Evolutionary conservation across 1,140 invertebrate genomes (phyloP), one percentile per base, ranked within the genome.

Genomic region (Diploscapter pachys): DNA sequence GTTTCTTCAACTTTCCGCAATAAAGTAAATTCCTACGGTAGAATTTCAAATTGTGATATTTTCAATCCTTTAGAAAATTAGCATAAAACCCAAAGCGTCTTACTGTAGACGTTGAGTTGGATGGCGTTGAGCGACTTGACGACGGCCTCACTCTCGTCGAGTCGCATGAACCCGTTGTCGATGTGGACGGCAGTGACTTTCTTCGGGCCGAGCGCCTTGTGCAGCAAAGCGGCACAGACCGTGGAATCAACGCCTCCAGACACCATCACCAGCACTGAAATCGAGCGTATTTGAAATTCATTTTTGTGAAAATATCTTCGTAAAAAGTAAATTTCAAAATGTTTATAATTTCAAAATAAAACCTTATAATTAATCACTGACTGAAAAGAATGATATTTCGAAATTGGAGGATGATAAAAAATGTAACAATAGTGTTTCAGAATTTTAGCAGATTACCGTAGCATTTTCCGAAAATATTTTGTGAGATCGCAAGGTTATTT

Each of bases 131-230:
- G 89, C 76, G 92, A 93, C 83, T 91, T 89, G 83, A 93, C 92
- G 9, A 98, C 96, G 80, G 92, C 91, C 65, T 90, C 87, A 81
- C 93, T 95, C 86, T 99, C 96, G 82, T 93, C 48, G 5, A 66
- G 56, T 49, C 96, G 90, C 94, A 99, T 96, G 86, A 98, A 98
- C 67, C 96, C 96, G 88, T 99, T 99, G 87, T 99, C 95, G 80
- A 99, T 96, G 87, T 99, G 96, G 76, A 98, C 89, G 56, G 95
- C 94, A 83, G 97, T 93, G 48, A 99, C 89, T 88, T 97, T 93
- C 80, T 96, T 93, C 3, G 71, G 55, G 5, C 83, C 79, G 92
- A 99, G 88, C 6, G 95, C 94, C 87, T 92, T 92, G 84, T 93
- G 91, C 63, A 99, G 88, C 57, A 99, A 87, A 13, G 95, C 95